Conservation (phyloP, 2,888 invertebrate species). For the Rhingia campestris region DNA sequence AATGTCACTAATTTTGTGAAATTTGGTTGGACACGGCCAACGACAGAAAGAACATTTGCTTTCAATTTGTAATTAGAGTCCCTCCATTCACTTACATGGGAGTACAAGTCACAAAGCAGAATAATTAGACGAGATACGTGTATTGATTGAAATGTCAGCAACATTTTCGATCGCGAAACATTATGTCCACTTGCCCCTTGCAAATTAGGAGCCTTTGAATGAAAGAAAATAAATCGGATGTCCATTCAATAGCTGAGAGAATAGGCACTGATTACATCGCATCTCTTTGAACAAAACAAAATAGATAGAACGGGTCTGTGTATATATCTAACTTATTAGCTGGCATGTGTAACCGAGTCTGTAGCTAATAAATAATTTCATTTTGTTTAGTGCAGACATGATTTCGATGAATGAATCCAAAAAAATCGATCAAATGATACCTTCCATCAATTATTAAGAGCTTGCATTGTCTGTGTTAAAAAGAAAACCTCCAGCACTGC, state of each 20-base stretch:
- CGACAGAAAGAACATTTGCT: slow-evolving; percentile 38
- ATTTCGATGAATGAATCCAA: no score
- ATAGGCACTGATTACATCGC: slow-evolving; percentile 35
- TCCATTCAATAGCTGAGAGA: slow-evolving; percentile 25
- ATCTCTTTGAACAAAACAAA: background rate
- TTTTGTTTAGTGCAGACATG: no score
- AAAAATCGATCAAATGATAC: background rate
- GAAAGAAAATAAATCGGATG: slow-evolving; percentile 14
- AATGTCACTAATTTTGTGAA: slow-evolving; percentile 48
- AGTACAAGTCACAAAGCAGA: slow-evolving; percentile 26
- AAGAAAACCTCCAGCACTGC: background rate
- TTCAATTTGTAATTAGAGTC: slow-evolving; percentile 64
- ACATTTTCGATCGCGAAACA: slow-evolving; percentile 49
- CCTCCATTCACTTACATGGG: slow-evolving; percentile 13
- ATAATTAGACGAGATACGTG: slow-evolving; percentile 50
- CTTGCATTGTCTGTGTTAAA: background rate
- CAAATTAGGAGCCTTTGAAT: slow-evolving; percentile 39
- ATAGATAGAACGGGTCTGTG: background rate
- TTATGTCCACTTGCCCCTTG: slow-evolving; percentile 41
- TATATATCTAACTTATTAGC: background rate
- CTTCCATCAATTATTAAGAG: background rate
- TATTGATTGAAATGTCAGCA: slow-evolving; percentile 57
- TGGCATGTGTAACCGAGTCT: background rate
- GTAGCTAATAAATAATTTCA: background rate
- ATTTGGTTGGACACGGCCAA: slow-evolving; percentile 38